phyloP scores from a whole-genome alignment of 2,113 vertebrate species.

The Atrichornis clamosus region DNA sequence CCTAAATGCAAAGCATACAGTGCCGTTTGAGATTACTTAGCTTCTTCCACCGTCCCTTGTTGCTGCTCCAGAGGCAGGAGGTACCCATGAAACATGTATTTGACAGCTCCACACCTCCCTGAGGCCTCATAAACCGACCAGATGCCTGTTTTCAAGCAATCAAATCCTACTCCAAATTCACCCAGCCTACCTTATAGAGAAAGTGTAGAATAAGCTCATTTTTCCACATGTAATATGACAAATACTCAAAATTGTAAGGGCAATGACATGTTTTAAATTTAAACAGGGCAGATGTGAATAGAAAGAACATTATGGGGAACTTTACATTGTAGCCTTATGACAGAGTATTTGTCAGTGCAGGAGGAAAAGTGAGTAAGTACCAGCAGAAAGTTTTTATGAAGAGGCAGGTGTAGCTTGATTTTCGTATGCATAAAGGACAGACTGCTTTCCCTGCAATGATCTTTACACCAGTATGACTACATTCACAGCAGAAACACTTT shows the following conservation, averaged over 20 bases:
- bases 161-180: neutral
- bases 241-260: neutral
- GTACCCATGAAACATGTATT: fast-evolving
- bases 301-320: neutral
- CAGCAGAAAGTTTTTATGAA: neutral
- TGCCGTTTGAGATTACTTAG: neutral
- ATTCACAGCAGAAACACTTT: neutral
- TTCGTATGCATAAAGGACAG: neutral
- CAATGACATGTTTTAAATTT: neutral
- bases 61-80: neutral
- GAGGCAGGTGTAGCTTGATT: neutral
- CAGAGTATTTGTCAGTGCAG: neutral
- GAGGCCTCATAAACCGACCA: neutral
- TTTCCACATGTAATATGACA: neutral
- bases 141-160: neutral
- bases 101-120: neutral
- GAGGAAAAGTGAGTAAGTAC: neutral
- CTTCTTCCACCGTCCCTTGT: neutral
- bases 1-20: neutral
- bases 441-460: neutral
- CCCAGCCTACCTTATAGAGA: neutral
- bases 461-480: neutral
- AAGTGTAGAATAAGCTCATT: neutral
- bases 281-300: neutral
- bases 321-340: neutral